Conservation (phyloP, 1,140 invertebrate genomes). For the Ips nitidus region DNA sequence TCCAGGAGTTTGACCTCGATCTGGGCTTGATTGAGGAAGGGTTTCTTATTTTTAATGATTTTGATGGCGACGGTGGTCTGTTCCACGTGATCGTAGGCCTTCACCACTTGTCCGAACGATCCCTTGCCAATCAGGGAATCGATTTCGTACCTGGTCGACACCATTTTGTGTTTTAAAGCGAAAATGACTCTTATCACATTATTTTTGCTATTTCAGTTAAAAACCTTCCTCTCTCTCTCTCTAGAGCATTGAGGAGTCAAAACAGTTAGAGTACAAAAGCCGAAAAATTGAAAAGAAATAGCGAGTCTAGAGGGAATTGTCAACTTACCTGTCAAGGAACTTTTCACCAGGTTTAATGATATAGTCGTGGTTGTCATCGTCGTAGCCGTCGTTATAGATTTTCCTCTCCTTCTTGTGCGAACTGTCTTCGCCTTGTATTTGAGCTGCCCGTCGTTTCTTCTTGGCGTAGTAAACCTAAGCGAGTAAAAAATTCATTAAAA, state of each 20-base stretch:
- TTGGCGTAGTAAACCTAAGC: constrained; percentile 96
- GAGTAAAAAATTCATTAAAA: constrained; percentile 6
- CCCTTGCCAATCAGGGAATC: constrained; percentile 96
- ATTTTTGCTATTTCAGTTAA: too few relatives aligned
- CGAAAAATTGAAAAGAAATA: not conserved
- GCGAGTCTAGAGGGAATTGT: not conserved
- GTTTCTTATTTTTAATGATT: constrained; percentile 99
- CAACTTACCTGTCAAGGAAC: constrained; percentile 80
- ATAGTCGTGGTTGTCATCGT: constrained; percentile 99
- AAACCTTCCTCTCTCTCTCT: too few relatives aligned
- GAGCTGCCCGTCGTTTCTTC: constrained; percentile 92
- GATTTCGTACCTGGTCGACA: constrained; percentile 82
- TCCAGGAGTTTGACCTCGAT: constrained; percentile 99
- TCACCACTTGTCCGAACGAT: constrained; percentile 98
- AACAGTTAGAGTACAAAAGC: too few relatives aligned
- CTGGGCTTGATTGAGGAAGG: constrained; percentile 99
- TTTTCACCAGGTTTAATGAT: constrained; percentile 99
- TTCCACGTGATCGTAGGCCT: constrained; percentile 97
- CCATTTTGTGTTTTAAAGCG: too few relatives aligned
- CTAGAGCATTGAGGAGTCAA: not conserved
- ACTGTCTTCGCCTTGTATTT: constrained; percentile 88
- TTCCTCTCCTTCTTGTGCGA: constrained; percentile 92
- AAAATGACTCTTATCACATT: too few relatives aligned
- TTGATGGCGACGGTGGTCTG: constrained; percentile 99
- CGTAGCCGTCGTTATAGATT: constrained; percentile 97